Evolutionary conservation across 1,140 invertebrate species (phyloP), one percentile per base, ranked within the genome.

Genomic region (Melipona quadrifasciata): DNA sequence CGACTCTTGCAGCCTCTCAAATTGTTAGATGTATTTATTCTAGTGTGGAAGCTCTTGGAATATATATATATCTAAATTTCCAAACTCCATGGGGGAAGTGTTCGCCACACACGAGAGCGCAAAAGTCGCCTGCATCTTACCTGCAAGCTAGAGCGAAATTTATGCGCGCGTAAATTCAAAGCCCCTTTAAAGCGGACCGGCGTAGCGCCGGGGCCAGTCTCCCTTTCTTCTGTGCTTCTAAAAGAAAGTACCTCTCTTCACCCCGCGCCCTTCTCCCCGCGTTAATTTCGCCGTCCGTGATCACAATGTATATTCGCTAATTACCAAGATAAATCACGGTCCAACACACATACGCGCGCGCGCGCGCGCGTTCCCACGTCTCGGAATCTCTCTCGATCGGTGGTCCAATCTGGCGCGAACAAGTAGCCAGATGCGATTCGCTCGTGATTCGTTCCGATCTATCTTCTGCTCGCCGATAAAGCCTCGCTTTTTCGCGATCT

Each of bases 141-240:
- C 51, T 72, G 21, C 47, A 71, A 72, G 82, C 47, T 70, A n/a
- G 47, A 21, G 0, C 11, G 74, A 71, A 57, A 84, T 84, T 84
- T 84, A 84, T 84, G 75, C 82, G 77, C 77, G 55, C 67, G 82
- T 84, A 84, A 84, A 84, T 84, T 78, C 57, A 8, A 57, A 70
- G 67, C 76, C 67, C 47, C 27, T 79, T 84, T 55, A 55, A 68
- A 39, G 17, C 47, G 61, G 17, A 2, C 47, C n/a, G 57, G 58
- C 31, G 17, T 17, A 1, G 65, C 39, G 39, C 39, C 61, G 61
- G n/a, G 27, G 71, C 53, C 79, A 6, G 53, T 19, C 57, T 64
- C n/a, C 16, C 72, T 67, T 64, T 53, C 21, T 53, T 12, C n/a
- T 0, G 39, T 47, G 14, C 21, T 39, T 8, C 27, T 14, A 74